Base-by-base conservation (phyloP, 2,797 vertebrate species). In the Odontamblyopus rebecca region DNA sequence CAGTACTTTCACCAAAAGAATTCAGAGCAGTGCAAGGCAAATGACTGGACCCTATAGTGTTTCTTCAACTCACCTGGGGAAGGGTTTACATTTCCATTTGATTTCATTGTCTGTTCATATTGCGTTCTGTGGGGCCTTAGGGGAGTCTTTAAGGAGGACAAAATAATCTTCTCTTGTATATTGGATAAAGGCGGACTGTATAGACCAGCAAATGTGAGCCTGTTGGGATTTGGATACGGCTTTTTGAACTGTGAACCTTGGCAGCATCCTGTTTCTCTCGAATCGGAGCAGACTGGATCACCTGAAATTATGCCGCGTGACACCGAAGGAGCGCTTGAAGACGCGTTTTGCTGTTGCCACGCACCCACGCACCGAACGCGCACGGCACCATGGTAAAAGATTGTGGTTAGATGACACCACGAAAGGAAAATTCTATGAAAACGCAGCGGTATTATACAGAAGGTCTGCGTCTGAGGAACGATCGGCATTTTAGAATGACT, bases 331-430 rank as follows among this genome's bases (percentile, higher is more conserved):
- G 73, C 48, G 82, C 77, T 80, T 32, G 67, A 67, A 67, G 54
- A 74, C 75, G 84, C 77, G 87, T 84, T 64, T 82, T 54, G 65
- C 65, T 60, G 87, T 68, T 77, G 67, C 80, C 83, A 82, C 87
- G 83, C 87, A 84, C 88, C 85, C 83, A 88, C 82, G 85, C 89
- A 89, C 75, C 66, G 77, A 32, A 50, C 65, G 65, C 65, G 50
- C 27, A n/a, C 50, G 4, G 50, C 65, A 32, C 19, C 65, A 12
- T 26, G 50, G 63, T 29, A 6, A 53, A 50, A 54, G 16, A 66
- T 3, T 51, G 63, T 3, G 27, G 27, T 12, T 32, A 2, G 65
- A 54, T 13, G 13, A n/a, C 50, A 67, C 65, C 3, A 4, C 8
- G 4, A 19, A 32, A 19, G 50, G 27, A 23, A 53, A 12, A 30